Evolutionary conservation across 2,113 vertebrate genomes (phyloP).

Genomic region (Phyllostomus hastatus): DNA sequence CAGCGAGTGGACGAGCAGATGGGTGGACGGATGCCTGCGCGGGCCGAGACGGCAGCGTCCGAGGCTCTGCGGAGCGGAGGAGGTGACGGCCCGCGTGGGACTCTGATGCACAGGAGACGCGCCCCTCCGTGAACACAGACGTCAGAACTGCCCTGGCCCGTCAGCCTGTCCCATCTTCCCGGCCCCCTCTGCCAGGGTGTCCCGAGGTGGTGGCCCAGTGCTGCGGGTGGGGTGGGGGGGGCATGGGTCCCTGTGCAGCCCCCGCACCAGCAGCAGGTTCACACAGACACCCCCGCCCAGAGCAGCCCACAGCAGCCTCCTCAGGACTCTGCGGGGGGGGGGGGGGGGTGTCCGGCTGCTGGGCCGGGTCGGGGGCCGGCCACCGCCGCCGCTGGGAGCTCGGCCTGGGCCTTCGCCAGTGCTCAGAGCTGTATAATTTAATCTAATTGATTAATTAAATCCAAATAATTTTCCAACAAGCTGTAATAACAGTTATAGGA

Average conservation of each 20-base stretch:
- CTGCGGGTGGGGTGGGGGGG: fast-evolving
- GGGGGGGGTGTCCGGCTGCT: not conserved
- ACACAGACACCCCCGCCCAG: slow-evolving; percentile 29
- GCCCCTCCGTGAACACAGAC: no score
- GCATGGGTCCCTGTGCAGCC: no score
- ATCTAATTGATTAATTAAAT: slow-evolving; percentile 81
- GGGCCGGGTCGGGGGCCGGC: slow-evolving; percentile 9
- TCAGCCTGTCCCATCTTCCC: fast-evolving
- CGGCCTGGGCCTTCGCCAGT: slow-evolving; percentile 58
- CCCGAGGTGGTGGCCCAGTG: not conserved
- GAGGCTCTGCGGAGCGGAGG: not conserved
- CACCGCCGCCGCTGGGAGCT: slow-evolving; percentile 31
- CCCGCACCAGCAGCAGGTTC: not conserved
- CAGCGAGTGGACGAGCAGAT: not conserved
- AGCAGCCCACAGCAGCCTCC: not conserved
- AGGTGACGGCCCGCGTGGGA: not conserved
- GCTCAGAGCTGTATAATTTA: slow-evolving; percentile 58
- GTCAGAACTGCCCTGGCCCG: not conserved
- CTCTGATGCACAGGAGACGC: not conserved
- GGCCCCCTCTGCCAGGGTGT: not conserved
- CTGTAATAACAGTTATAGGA: slow-evolving; percentile 67
- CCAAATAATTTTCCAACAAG: slow-evolving; percentile 78
- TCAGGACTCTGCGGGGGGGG: not conserved
- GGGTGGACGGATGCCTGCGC: fast-evolving
- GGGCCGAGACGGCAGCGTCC: not conserved